Conservation (phyloP, 1,140 invertebrate genomes). For the Hyposmocoma kahamanoa region DNA sequence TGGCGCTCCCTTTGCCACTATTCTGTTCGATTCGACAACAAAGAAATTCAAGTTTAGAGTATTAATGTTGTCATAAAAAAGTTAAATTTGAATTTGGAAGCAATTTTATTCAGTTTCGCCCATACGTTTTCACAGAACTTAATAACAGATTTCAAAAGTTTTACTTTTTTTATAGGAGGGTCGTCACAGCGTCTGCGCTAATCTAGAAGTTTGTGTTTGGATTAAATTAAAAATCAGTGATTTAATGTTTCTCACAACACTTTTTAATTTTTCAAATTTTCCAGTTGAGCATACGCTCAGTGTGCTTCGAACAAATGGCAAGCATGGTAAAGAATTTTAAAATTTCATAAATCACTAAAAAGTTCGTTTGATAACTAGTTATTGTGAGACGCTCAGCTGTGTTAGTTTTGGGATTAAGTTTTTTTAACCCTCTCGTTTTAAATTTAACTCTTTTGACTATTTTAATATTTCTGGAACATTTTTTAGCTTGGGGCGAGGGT, state of each 20-base stretch:
- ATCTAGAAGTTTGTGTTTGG: no score
- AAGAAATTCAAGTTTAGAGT: slow-evolving; percentile 47
- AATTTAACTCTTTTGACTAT: slow-evolving; percentile 72
- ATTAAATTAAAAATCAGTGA: no score
- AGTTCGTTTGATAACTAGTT: slow-evolving; percentile 21
- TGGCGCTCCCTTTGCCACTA: slow-evolving; percentile 50
- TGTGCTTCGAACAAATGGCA: no score
- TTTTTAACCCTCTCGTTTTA: slow-evolving; percentile 60
- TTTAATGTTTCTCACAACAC: no score
- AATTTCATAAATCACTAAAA: not conserved
- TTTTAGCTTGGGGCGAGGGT: slow-evolving; percentile 58
- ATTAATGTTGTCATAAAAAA: slow-evolving; percentile 8
- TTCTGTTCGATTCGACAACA: slow-evolving; percentile 18
- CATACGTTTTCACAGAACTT: no score
- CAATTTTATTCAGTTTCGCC: no score
- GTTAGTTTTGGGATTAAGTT: slow-evolving; percentile 65
- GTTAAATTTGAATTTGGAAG: not conserved
- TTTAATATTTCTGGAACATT: slow-evolving; percentile 70
- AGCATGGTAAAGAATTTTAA: no score
- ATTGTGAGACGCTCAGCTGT: slow-evolving; percentile 61
- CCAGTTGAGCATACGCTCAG: no score
- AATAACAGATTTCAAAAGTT: no score
- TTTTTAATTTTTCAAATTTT: no score
- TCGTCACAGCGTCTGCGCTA: no score
- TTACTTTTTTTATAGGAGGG: no score